Evolutionary conservation across 2,888 invertebrate genomes (phyloP), one percentile per base, ranked within the genome.

Genomic region (Eumerus sabulonum): DNA sequence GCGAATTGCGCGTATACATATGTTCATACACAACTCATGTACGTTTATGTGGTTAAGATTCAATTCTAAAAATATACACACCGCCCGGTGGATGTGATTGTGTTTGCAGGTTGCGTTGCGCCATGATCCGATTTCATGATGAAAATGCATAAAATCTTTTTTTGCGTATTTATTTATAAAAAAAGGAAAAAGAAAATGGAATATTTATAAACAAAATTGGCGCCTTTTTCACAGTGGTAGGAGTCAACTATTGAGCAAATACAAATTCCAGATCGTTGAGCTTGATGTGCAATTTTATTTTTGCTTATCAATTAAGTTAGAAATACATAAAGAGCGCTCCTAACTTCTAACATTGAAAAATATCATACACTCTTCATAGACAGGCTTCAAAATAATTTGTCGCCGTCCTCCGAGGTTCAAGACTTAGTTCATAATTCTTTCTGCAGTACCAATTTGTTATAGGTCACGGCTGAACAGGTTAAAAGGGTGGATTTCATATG

Each of bases 51-150:
- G 17, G 1, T n/a, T 60, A 9, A 7, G 35, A 57, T 53, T 51
- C 62, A 74, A 63, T 68, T 74, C 74, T 74, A 74, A 74, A 74
- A 74, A 74, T 74, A 74, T 36, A 2, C 3, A 27, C 27, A 51
- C 62, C 51, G 67, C 74, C 68, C 68, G 68, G 57, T 74, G 68
- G 63, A 45, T n/a, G n/a, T n/a, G n/a, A n/a, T 57, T 56, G 51
- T 50, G 68, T 63, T 68, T 56, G 60, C 62, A 68, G 57, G 62
- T 0, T 2, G 45, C 12, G n/a, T 36, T 17, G 44, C 17, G 60
- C 47, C 50, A 27, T 48, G 59, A 16, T 16, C 45, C 9, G 38
- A 59, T 50, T 68, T 63, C 68, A 59, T 74, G 45, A 63, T 35
- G 42, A 68, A 74, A 74, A 62, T 68, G 57, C 68, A 74, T 74